A percentile compares a stretch with the other conserved stretches of the same genome.
phyloP scores from a whole-genome alignment of 2,797 vertebrate species.

The Coreius guichenoti region DNA sequence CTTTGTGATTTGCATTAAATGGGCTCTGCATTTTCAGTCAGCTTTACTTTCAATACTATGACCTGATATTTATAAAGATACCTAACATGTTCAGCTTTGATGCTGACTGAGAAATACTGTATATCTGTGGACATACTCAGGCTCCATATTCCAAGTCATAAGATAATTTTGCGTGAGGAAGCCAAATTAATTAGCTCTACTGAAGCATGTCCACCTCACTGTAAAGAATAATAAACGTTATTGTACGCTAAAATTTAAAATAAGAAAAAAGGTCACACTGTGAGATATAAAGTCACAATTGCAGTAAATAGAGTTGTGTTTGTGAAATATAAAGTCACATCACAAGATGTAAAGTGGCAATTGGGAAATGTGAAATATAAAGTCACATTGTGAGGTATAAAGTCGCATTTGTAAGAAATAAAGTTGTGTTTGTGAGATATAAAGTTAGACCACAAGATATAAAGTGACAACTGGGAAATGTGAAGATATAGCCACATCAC shows the following conservation, averaged over 20 bases:
- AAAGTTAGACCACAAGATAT: not conserved
- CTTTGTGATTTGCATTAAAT: constrained; percentile 30
- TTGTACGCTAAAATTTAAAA: not conserved
- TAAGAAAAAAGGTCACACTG: not conserved
- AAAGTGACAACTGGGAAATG: not conserved
- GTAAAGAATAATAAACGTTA: not conserved
- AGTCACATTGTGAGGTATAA: not conserved
- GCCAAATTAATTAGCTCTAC: not conserved
- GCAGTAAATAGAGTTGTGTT: not conserved
- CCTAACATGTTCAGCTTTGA: not conserved
- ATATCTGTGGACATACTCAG: not conserved
- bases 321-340: not conserved
- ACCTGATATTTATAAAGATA: constrained; percentile 45
- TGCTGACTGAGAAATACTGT: not conserved
- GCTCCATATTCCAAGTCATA: not conserved
- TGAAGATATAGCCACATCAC: not conserved
- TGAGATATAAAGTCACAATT: not conserved
- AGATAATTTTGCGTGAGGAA: not conserved
- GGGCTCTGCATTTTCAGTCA: constrained; percentile 14
- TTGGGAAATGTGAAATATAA: not conserved
- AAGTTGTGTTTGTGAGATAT: not conserved
- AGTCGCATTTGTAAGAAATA: not conserved
- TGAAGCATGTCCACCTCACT: not conserved
- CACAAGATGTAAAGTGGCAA: not conserved
- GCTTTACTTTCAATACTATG: constrained; percentile 14